Evolutionary conservation across 1,140 invertebrate species (phyloP).

Genomic region (Charaxes varanes): DNA sequence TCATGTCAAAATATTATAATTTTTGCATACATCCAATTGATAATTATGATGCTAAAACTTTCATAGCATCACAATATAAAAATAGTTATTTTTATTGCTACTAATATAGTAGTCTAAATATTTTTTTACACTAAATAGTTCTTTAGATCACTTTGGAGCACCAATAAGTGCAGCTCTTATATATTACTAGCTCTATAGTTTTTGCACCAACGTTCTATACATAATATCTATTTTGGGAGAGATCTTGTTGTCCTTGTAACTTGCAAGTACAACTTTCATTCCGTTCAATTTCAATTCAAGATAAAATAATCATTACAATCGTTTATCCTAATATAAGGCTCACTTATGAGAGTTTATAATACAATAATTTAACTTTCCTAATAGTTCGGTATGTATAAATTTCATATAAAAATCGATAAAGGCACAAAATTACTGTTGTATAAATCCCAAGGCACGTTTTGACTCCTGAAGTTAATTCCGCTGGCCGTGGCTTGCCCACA

Average conservation of each 20-base stretch:
- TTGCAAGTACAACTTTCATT: slow-evolving; percentile 6
- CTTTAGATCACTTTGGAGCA: slow-evolving; percentile 5
- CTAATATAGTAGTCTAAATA: slow-evolving; percentile 6
- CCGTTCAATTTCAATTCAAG: neutral
- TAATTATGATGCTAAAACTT: no score
- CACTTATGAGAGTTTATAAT: neutral
- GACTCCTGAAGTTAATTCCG: slow-evolving; percentile 66
- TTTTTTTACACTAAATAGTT: slow-evolving; percentile 5
- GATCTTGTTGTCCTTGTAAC: slow-evolving; percentile 14
- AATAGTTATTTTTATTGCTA: slow-evolving; percentile 5
- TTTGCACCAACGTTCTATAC: slow-evolving; percentile 9
- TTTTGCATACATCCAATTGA: no score
- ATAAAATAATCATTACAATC: neutral
- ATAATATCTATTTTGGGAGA: slow-evolving; percentile 15
- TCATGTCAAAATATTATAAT: no score
- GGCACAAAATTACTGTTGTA: slow-evolving; percentile 30
- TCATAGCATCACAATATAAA: neutral
- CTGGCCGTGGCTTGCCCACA: slow-evolving; percentile 78
- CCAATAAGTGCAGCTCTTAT: slow-evolving; percentile 7
- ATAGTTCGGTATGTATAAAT: slow-evolving; percentile 12
- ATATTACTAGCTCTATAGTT: slow-evolving; percentile 1
- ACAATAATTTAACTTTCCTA: slow-evolving; percentile 12
- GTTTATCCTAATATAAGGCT: slow-evolving; percentile 10
- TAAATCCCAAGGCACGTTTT: slow-evolving; percentile 37
- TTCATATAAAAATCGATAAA: slow-evolving; percentile 23